phyloP scores from a whole-genome alignment of 2,797 vertebrate genomes.

The Micrastur ruficollis region DNA sequence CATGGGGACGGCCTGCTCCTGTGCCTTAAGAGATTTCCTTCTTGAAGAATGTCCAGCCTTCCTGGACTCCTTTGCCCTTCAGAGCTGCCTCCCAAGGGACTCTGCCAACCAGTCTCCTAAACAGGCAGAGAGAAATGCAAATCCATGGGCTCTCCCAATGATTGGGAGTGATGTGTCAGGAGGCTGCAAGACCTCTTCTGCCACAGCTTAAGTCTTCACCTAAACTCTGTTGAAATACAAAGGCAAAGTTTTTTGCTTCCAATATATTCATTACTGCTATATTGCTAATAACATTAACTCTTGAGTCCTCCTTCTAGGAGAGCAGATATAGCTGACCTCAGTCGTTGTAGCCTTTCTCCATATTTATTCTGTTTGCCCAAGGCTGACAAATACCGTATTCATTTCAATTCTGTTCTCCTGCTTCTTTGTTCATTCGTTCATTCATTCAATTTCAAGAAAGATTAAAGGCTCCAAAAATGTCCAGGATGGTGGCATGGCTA shows the following conservation, averaged over 20 bases:
- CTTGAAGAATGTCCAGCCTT: no score
- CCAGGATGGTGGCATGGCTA: slow-evolving; percentile 6
- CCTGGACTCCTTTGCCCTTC: no score
- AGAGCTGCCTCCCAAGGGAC: no score
- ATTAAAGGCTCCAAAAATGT: neutral
- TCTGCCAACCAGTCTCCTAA: no score
- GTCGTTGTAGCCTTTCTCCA: neutral
- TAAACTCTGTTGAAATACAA: neutral
- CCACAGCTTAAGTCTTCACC: neutral
- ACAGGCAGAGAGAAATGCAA: neutral
- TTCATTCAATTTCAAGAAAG: neutral
- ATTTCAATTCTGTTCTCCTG: neutral
- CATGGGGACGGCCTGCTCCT: no score
- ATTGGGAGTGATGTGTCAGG: neutral
- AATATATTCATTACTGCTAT: neutral
- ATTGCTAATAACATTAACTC: neutral
- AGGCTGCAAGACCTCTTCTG: neutral
- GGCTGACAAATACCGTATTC: neutral
- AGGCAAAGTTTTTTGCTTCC: neutral
- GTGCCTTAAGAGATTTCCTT: no score
- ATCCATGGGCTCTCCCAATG: neutral
- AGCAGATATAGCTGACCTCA: neutral
- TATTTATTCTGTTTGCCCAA: neutral
- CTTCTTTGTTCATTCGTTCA: neutral
- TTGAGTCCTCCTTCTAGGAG: neutral